phyloP scores from a whole-genome alignment of 2,113 vertebrate species.

The Sinocyclocheilus anophthalmus region DNA sequence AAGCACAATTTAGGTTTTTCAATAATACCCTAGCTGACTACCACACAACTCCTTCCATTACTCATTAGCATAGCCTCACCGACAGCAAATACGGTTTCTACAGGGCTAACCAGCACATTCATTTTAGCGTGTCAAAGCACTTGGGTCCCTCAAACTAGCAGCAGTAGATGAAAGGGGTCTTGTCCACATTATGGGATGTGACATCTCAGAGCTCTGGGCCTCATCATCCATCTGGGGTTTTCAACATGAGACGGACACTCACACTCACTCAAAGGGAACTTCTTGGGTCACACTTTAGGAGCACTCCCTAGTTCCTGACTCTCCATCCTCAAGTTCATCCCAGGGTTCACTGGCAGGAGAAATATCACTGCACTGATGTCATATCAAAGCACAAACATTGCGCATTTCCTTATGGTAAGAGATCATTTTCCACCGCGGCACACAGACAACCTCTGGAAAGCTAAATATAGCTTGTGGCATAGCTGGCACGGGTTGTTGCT shows the following conservation, averaged over 20 bases:
- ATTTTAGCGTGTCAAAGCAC: slow-evolving; percentile 1
- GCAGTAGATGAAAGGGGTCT: slow-evolving; percentile 22
- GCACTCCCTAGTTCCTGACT: slow-evolving; percentile 15
- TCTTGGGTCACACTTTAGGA: slow-evolving; percentile 39
- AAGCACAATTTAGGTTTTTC: not conserved
- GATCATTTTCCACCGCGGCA: slow-evolving; percentile 28
- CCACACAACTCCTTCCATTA: not conserved
- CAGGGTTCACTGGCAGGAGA: slow-evolving; percentile 4
- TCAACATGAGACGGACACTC: slow-evolving; percentile 33
- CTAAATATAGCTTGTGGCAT: slow-evolving; percentile 42
- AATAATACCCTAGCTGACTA: not conserved
- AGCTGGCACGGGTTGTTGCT: slow-evolving; percentile 7
- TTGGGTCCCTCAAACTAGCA: slow-evolving; percentile 18
- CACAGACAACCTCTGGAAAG: slow-evolving; percentile 20
- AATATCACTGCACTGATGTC: slow-evolving; percentile 32
- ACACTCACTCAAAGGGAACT: slow-evolving; percentile 42
- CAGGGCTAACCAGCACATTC: not conserved
- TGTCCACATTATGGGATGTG: slow-evolving; percentile 20
- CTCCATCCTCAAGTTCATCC: slow-evolving; percentile 10
- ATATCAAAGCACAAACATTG: slow-evolving; percentile 43
- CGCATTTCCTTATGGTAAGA: slow-evolving; percentile 19
- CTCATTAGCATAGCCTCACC: not conserved
- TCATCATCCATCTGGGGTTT: slow-evolving; percentile 35
- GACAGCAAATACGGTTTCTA: not conserved
- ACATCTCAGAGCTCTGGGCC: slow-evolving; percentile 31